These are phyloP conservation scores for Chrysomela aeneicollis DNA, from an alignment of 2,888 invertebrate species.

Conservation along the genomic window DNA sequence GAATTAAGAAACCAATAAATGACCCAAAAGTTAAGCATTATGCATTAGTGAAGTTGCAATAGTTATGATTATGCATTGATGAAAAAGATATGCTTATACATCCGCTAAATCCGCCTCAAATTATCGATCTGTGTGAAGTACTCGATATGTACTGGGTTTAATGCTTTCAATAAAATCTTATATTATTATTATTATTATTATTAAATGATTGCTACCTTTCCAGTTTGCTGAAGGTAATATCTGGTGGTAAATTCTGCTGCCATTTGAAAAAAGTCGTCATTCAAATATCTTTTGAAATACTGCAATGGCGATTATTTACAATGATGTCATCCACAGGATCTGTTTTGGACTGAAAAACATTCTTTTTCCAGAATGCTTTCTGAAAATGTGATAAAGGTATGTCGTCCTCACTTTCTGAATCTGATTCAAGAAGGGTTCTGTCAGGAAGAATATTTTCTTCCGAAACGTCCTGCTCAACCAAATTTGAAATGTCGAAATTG, in stretches of 20 bases:
- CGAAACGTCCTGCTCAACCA: background rate
- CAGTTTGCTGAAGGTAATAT: conserved; percentile 12
- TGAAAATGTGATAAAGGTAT: background rate
- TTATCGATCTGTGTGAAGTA: no score
- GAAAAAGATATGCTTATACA: no score
- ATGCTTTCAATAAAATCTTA: no score
- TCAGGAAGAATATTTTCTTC: background rate
- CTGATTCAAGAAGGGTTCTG: background rate
- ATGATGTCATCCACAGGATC: background rate
- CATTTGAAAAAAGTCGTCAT: background rate
- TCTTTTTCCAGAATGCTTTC: background rate
- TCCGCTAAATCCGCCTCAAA: no score
- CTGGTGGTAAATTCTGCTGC: background rate
- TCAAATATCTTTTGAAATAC: conserved; percentile 5
- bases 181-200: no score
- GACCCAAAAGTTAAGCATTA: no score
- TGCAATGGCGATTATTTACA: background rate
- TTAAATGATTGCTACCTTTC: background rate
- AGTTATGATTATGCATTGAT: no score
- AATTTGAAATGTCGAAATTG: background rate
- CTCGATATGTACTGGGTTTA: no score
- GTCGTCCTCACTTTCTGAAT: conserved; percentile 1
- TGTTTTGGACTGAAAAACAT: conserved; percentile 4
- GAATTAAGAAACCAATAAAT: no score
- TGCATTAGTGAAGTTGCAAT: no score